A percentile compares a stretch with the other conserved stretches of the same genome.
These are phyloP conservation scores for Periphyllus acericola DNA, from an alignment of 2,888 invertebrate genomes.

Conservation along the genomic window DNA sequence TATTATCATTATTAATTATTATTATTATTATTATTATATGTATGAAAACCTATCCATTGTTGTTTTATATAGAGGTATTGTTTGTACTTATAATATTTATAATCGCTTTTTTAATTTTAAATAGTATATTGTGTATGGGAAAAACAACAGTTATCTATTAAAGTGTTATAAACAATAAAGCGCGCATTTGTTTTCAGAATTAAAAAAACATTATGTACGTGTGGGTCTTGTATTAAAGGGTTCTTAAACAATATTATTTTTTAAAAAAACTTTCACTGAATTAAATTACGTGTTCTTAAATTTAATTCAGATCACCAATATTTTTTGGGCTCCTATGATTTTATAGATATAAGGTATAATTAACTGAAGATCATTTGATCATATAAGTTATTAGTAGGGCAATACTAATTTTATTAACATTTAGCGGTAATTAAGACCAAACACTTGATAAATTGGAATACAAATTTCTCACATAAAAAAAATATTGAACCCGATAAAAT, in stretches of 20 bases:
- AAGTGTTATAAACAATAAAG: constrained; percentile 1
- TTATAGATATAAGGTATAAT: not conserved
- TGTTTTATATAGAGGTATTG: constrained; percentile 44
- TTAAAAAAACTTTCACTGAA: not conserved
- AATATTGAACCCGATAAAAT: not conserved
- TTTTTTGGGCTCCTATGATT: not conserved
- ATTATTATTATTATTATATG: constrained; percentile 31
- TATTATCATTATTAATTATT: constrained; percentile 13
- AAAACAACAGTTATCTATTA: constrained; percentile 19
- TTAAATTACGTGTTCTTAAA: not conserved
- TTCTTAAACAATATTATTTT: not conserved
- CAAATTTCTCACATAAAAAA: not conserved
- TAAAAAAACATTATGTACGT: constrained; percentile 2
- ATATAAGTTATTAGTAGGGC: not conserved
- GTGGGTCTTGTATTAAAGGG: not conserved
- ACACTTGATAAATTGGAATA: too few relatives aligned
- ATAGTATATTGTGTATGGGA: not conserved
- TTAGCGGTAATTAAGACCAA: not conserved
- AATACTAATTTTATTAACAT: not conserved
- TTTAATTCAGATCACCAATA: not conserved
- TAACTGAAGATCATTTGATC: not conserved
- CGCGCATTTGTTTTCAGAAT: constrained; percentile 12
- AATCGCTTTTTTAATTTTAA: constrained; percentile 53
- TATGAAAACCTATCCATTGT: constrained; percentile 37
- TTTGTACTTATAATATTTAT: constrained; percentile 48